phyloP scores from a whole-genome alignment of 2,797 vertebrate genomes.

The Galaxias olidus region DNA sequence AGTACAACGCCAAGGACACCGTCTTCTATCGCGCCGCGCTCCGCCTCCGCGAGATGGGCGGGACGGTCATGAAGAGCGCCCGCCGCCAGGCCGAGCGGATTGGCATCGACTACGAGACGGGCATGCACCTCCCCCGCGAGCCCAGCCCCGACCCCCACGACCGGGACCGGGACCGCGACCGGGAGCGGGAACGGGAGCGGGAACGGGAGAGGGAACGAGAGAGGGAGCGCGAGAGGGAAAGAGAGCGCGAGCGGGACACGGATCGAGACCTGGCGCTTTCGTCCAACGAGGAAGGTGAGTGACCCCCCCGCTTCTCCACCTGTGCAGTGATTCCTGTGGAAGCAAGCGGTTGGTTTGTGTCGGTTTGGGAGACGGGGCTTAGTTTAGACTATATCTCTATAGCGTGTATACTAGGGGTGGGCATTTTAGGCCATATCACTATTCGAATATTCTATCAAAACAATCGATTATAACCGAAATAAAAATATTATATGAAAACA shows the following conservation, averaged over 20 bases:
- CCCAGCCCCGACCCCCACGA: slow-evolving; percentile 56
- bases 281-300: slow-evolving; percentile 78
- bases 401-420: too few species aligned
- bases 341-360: too few species aligned
- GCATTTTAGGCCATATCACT: too few species aligned
- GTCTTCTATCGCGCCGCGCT: slow-evolving; percentile 96
- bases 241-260: slow-evolving; percentile 36
- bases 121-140: slow-evolving; percentile 89
- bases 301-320: too few species aligned
- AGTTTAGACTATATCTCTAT: too few species aligned
- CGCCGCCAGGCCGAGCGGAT: slow-evolving; percentile 94
- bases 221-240: slow-evolving; percentile 1
- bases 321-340: too few species aligned
- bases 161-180: slow-evolving; percentile 79
- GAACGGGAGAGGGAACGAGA: slow-evolving; percentile 32
- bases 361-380: too few species aligned
- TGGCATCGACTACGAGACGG: slow-evolving; percentile 95
- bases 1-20: slow-evolving; percentile 99
- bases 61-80: slow-evolving; percentile 85
- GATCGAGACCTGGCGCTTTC: slow-evolving; percentile 68
- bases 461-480: too few species aligned
- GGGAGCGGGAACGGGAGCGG: slow-evolving; percentile 76
- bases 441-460: too few species aligned
- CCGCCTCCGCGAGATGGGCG: slow-evolving; percentile 91
- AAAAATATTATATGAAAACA: too few species aligned